Conservation (phyloP, 2,797 vertebrate genomes). For the Phyllotis vaccarum region DNA sequence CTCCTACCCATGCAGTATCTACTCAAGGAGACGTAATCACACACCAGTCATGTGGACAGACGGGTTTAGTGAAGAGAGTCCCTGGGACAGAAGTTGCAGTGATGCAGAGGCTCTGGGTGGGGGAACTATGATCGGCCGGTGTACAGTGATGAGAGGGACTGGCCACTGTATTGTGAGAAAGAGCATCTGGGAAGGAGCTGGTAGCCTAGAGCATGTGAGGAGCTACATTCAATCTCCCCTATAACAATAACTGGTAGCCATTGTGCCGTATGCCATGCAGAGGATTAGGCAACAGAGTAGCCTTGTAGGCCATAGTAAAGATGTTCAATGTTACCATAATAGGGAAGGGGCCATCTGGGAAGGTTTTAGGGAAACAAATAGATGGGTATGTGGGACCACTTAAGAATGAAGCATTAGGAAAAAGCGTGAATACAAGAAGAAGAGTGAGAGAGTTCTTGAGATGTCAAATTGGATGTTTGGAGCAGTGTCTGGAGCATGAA, state of each 20-base stretch:
- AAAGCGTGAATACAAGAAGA: not conserved
- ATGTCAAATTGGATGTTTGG: not conserved
- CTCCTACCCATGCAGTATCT: too few species aligned
- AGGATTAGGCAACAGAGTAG: not conserved
- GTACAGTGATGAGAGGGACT: too few species aligned
- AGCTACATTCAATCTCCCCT: not conserved
- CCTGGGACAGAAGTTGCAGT: not conserved
- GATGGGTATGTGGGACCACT: not conserved
- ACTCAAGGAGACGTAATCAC: not conserved
- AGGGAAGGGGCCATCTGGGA: not conserved
- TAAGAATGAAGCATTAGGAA: not conserved
- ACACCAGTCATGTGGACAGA: not conserved
- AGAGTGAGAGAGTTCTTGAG: not conserved
- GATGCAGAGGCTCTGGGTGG: not conserved
- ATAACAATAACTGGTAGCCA: too few species aligned
- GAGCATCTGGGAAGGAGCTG: not conserved
- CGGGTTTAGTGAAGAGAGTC: not conserved
- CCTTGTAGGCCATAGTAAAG: not conserved
- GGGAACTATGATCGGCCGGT: not conserved
- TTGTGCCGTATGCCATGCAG: not conserved
- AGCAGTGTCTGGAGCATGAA: not conserved
- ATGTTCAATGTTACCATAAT: not conserved
- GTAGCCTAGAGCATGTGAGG: not conserved
- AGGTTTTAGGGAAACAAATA: not conserved
- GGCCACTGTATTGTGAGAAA: not conserved